A percentile compares a stretch with the other conserved stretches of the same genome.
Evolutionary conservation across 2,113 vertebrate genomes (phyloP).

Genomic region (Larimichthys polyactis): DNA sequence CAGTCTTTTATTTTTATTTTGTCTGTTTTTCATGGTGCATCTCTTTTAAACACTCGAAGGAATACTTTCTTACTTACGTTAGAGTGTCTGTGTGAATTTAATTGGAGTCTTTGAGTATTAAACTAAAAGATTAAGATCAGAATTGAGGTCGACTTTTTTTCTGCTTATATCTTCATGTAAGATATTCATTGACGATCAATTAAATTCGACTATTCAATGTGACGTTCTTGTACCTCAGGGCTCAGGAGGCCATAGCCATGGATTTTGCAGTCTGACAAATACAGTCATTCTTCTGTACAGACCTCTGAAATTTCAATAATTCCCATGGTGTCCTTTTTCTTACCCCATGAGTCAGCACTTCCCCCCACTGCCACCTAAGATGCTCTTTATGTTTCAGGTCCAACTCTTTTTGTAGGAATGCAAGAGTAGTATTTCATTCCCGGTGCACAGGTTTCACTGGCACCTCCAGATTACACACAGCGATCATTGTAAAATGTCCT

Average conservation of each 20-base stretch:
- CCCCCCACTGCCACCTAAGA: slow-evolving; percentile 18
- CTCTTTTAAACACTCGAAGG: not conserved
- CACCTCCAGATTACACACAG: slow-evolving; percentile 57
- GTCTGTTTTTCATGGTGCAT: not conserved
- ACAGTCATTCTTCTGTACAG: slow-evolving; percentile 2
- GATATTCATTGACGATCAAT: not conserved
- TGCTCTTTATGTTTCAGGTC: slow-evolving; percentile 50
- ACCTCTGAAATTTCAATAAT: slow-evolving; percentile 41
- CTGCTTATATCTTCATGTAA: not conserved
- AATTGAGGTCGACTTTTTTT: not conserved
- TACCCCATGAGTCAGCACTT: slow-evolving; percentile 54
- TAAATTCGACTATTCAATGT: not conserved
- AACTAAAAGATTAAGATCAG: not conserved
- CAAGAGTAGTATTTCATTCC: slow-evolving; percentile 64
- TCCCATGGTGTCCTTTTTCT: slow-evolving; percentile 26
- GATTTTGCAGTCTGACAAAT: not conserved
- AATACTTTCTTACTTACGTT: not conserved
- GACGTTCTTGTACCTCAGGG: not conserved
- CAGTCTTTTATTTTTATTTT: not conserved
- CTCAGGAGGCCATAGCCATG: not conserved
- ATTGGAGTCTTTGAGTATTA: not conserved
- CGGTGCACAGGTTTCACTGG: slow-evolving; percentile 33
- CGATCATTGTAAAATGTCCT: slow-evolving; percentile 62
- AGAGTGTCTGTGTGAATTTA: not conserved
- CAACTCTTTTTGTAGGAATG: slow-evolving; percentile 17